These are phyloP conservation scores for Passer montanus DNA, from an alignment of 2,113 vertebrate genomes.

Conservation along the genomic window DNA sequence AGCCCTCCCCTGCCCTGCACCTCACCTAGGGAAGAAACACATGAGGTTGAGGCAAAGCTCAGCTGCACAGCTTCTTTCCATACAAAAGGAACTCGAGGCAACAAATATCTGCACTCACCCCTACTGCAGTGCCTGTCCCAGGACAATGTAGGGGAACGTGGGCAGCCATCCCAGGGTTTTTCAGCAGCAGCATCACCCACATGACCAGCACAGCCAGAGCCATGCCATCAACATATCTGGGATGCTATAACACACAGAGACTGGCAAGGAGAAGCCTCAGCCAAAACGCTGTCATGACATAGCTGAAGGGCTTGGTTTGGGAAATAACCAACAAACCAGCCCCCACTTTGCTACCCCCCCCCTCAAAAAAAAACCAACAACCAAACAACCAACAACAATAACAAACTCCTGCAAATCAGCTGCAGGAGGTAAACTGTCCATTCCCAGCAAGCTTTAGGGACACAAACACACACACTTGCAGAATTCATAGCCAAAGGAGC, in stretches of 20 bases:
- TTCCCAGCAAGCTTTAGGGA: not conserved
- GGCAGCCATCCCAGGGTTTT: not conserved
- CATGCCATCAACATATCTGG: not conserved
- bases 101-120: not conserved
- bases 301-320: not conserved
- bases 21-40: not conserved
- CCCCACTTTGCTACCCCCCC: accelerated
- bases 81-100: accelerated
- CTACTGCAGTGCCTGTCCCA: not conserved
- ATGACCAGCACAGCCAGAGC: not conserved
- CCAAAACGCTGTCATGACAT: not conserved
- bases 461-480: not conserved
- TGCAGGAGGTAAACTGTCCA: not conserved
- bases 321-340: not conserved
- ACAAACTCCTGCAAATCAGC: not conserved
- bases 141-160: not conserved
- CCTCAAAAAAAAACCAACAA: accelerated
- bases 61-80: not conserved
- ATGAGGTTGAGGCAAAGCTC: not conserved
- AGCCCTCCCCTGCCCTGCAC: not conserved
- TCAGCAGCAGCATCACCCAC: not conserved
- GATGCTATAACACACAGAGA: not conserved
- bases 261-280: not conserved
- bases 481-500: not conserved
- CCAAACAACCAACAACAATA: not conserved